phyloP scores from a whole-genome alignment of 2,113 vertebrate species.

The Dendrocopos noguchii region DNA sequence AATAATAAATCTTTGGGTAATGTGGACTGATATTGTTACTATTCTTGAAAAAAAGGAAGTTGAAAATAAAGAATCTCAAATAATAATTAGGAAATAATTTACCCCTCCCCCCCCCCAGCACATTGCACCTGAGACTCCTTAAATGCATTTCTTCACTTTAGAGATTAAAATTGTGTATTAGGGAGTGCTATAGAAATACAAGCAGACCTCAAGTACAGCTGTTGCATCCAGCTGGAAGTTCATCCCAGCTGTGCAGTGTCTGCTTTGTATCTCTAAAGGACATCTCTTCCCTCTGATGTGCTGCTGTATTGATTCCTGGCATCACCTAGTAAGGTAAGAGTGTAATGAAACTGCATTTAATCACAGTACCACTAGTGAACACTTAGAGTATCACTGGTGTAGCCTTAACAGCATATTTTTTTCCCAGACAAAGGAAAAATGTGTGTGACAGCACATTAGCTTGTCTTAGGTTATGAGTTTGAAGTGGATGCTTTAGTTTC shows the following conservation, averaged over 20 bases:
- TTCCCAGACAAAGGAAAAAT: neutral
- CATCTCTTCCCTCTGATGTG: neutral
- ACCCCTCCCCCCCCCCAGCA: neutral
- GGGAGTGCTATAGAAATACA: neutral
- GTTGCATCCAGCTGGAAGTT: neutral
- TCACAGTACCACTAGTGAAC: neutral
- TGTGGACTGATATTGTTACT: neutral
- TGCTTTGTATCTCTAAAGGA: neutral
- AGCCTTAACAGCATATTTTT: neutral
- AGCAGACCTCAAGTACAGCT: neutral
- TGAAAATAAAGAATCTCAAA: neutral
- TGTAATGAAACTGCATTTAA: neutral
- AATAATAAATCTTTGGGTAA: constrained; percentile 16
- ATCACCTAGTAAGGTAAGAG: neutral
- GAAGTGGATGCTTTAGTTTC: neutral
- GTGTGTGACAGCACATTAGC: neutral
- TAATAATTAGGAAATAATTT: neutral
- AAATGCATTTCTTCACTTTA: neutral
- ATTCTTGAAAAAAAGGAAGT: neutral
- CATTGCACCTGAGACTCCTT: neutral
- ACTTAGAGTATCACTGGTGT: neutral
- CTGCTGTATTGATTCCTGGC: neutral
- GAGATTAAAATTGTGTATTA: neutral
- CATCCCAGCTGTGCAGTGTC: too few relatives aligned
- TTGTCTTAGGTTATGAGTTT: neutral